These are phyloP conservation scores for Philopedon plagiatum DNA, from an alignment of 2,888 invertebrate species.

Conservation along the genomic window DNA sequence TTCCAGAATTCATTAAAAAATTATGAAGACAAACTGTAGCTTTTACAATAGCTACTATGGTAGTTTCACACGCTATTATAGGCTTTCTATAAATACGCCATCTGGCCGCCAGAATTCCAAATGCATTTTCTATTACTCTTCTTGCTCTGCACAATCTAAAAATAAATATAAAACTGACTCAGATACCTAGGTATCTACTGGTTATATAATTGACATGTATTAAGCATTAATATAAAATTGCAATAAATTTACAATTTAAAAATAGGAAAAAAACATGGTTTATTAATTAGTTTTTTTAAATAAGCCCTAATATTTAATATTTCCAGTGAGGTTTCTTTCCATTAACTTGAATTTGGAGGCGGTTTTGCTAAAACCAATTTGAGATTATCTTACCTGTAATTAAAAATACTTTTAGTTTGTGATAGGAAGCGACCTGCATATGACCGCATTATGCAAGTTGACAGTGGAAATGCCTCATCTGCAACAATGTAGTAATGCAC, in stretches of 20 bases:
- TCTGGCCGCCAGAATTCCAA: not conserved
- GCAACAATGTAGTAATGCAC: slow-evolving; percentile 45
- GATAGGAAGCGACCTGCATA: slow-evolving; percentile 26
- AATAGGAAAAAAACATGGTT: not conserved
- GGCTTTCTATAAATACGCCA: not conserved
- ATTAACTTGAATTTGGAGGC: slow-evolving; percentile 18
- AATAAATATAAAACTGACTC: too few species aligned
- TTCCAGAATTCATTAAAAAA: slow-evolving; percentile 22
- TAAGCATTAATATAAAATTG: too few species aligned
- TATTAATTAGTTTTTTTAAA: not conserved
- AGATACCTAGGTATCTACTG: too few species aligned
- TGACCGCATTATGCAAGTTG: slow-evolving; percentile 40
- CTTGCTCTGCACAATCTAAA: not conserved
- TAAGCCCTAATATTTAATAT: not conserved
- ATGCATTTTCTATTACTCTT: not conserved
- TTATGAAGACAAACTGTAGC: slow-evolving; percentile 43
- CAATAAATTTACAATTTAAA: not conserved
- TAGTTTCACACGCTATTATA: slow-evolving; percentile 21
- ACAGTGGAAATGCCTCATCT: slow-evolving; percentile 51
- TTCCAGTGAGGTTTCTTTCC: slow-evolving; percentile 10
- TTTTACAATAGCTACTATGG: slow-evolving; percentile 28
- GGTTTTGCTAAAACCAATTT: not conserved
- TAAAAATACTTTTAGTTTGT: slow-evolving; percentile 38
- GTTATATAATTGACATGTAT: not conserved
- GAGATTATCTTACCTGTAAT: slow-evolving; percentile 30